These are phyloP conservation scores for Epinephelus malabaricus DNA, from an alignment of 2,797 vertebrate genomes.

Conservation along the genomic window DNA sequence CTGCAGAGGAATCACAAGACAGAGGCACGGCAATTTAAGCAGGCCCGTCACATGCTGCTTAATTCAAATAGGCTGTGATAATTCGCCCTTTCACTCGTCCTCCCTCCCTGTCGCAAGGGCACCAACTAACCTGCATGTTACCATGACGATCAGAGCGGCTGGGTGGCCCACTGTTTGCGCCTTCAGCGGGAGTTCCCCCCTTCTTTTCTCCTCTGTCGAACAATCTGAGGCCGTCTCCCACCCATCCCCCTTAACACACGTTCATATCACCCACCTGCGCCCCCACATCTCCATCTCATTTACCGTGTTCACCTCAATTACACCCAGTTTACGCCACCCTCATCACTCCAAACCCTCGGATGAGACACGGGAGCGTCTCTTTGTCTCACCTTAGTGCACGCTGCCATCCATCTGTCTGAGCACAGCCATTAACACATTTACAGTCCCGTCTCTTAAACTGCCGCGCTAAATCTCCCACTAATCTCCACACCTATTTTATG, in stretches of 20 bases:
- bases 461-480: neutral
- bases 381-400: slow-evolving; percentile 49
- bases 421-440: slow-evolving; percentile 41
- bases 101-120: slow-evolving; percentile 50
- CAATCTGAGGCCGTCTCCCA: slow-evolving; percentile 19
- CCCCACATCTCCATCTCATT: slow-evolving; percentile 59
- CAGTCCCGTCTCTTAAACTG: neutral
- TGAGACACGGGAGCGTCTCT: slow-evolving; percentile 2
- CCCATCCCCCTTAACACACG: slow-evolving; percentile 17
- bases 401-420: slow-evolving; percentile 56
- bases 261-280: slow-evolving; percentile 57
- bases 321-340: slow-evolving; percentile 45
- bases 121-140: slow-evolving; percentile 67
- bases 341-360: slow-evolving; percentile 10
- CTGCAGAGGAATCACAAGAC: slow-evolving; percentile 75
- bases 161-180: slow-evolving; percentile 43
- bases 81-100: slow-evolving; percentile 70
- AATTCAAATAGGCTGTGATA: slow-evolving; percentile 74
- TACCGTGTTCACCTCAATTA: slow-evolving; percentile 65
- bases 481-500: slow-evolving; percentile 30
- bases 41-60: slow-evolving; percentile 75
- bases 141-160: slow-evolving; percentile 59
- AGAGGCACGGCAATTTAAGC: slow-evolving; percentile 42
- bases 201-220: neutral
- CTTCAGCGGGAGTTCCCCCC: slow-evolving; percentile 2